A percentile compares a stretch with the other conserved stretches of the same genome.
Conservation (phyloP, 2,888 invertebrate species). For the Dryocosmus kuriphilus region DNA sequence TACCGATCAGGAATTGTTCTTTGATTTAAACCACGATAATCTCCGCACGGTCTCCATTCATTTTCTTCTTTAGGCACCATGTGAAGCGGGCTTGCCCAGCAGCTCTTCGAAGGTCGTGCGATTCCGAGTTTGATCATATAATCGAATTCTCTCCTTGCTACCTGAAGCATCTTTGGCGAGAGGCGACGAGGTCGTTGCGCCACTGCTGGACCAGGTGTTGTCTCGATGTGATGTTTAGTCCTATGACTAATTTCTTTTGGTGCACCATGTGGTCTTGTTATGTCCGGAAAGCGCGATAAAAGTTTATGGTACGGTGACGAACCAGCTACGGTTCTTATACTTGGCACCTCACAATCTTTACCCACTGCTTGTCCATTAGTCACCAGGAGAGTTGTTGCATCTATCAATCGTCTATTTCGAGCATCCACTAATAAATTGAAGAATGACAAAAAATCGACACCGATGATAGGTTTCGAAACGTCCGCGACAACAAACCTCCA, state of each 20-base stretch:
- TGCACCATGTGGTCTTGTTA: constrained; percentile 48
- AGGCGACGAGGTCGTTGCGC: constrained; percentile 14
- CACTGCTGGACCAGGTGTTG: constrained; percentile 14
- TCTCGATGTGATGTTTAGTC: constrained; percentile 58
- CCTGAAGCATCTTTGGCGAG: not conserved
- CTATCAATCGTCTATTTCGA: constrained; percentile 40
- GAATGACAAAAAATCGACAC: constrained; percentile 66
- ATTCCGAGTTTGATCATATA: constrained; percentile 7
- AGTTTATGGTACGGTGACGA: constrained; percentile 43
- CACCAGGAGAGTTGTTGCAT: not conserved
- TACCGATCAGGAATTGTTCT: constrained; percentile 64
- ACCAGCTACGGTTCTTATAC: not conserved
- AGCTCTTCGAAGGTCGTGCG: constrained; percentile 72
- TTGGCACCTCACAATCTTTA: not conserved
- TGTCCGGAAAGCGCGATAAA: constrained; percentile 41
- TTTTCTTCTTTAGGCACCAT: too few species aligned
- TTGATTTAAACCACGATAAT: constrained; percentile 60
- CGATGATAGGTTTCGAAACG: constrained; percentile 67
- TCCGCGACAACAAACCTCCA: constrained; percentile 67
- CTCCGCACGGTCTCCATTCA: constrained; percentile 29
- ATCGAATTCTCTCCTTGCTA: constrained; percentile 20
- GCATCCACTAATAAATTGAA: constrained; percentile 65
- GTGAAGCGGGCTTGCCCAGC: constrained; percentile 73
- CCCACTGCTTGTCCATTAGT: not conserved
- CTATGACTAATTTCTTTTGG: constrained; percentile 42